Evolutionary conservation across 2,113 vertebrate genomes (phyloP).

Genomic region (Rostratula benghalensis): DNA sequence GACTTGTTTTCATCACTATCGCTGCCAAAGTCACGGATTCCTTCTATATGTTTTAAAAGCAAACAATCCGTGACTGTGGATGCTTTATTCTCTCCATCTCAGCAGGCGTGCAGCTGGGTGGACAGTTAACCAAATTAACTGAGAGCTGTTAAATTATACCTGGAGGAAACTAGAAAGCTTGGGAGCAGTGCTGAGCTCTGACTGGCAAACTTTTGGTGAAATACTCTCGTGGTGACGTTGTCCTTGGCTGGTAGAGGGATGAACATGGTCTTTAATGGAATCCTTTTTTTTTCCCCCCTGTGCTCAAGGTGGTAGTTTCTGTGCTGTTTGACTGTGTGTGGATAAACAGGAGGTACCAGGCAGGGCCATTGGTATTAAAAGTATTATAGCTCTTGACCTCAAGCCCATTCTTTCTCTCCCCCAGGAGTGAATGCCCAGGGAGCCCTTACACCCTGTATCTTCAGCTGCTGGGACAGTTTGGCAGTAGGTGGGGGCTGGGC

Average conservation of each 20-base stretch:
- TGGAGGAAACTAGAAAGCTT: rapidly evolving
- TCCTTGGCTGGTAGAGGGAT: not conserved
- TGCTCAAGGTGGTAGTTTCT: not conserved
- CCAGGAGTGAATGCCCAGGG: not conserved
- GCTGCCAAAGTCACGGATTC: not conserved
- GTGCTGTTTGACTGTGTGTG: not conserved
- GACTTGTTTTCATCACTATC: rapidly evolving
- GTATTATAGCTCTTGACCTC: not conserved
- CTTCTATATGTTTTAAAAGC: constrained; percentile 13
- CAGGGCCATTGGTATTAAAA: rapidly evolving
- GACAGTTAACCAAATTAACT: not conserved
- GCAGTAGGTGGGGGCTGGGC: not conserved
- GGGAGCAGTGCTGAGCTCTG: not conserved
- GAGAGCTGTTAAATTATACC: not conserved
- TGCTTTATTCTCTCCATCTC: not conserved
- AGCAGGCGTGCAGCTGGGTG: not conserved
- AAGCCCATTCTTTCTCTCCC: not conserved
- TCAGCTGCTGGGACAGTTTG: not conserved
- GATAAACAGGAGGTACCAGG: not conserved
- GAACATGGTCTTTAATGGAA: not conserved
- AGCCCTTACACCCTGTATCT: not conserved
- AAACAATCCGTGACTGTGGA: not conserved
- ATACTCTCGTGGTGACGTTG: not conserved
- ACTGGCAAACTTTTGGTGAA: not conserved
- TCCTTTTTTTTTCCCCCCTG: not conserved